Percentiles rank a stretch among this genome's conserved stretches.
Evolutionary conservation across 64 coral and sea anemone genomes (phyloP).

Genomic region (Actinia equina): DNA sequence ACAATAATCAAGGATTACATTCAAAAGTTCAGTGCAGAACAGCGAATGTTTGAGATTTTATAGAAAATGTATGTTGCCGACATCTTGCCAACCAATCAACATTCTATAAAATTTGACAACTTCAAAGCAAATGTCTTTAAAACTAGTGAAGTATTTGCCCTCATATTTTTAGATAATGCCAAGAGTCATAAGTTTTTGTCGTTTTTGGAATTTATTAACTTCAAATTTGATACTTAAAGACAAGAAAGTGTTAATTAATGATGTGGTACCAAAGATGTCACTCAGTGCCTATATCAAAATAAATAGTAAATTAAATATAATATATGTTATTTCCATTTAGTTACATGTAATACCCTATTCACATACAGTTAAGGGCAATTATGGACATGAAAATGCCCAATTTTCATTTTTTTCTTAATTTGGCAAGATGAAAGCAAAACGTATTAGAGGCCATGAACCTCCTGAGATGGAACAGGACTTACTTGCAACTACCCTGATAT

Average conservation of each 20-base stretch:
- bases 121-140: too few species aligned
- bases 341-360: neutral
- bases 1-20: neutral
- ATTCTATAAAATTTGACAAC: neutral
- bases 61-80: neutral
- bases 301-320: neutral
- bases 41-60: neutral
- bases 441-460: neutral
- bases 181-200: too few species aligned
- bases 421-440: neutral
- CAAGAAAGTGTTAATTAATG: too few species aligned
- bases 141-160: too few species aligned
- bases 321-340: neutral
- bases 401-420: neutral
- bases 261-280: too few species aligned
- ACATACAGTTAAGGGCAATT: neutral
- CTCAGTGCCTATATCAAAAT: too few species aligned
- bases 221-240: too few species aligned
- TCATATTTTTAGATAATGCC: too few species aligned
- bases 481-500: slow-evolving; percentile 48
- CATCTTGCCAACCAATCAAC: neutral
- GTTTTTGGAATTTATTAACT: too few species aligned
- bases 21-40: neutral
- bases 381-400: neutral
- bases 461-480: neutral